These are phyloP conservation scores for Coryphaenoides rupestris DNA, from an alignment of 2,113 vertebrate species.

Conservation along the genomic window DNA sequence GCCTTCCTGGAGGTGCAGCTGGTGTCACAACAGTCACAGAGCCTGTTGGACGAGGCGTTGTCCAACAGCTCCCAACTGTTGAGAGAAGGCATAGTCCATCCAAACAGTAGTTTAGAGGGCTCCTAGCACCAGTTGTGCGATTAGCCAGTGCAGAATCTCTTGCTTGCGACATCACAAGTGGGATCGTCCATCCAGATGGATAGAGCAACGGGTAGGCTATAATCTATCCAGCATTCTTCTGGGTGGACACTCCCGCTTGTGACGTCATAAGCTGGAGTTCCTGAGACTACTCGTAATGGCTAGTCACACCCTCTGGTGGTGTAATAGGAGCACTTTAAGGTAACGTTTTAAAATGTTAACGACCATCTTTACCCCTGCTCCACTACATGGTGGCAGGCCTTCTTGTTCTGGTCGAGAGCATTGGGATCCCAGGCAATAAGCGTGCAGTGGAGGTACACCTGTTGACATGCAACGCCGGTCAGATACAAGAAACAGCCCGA, in stretches of 20 bases:
- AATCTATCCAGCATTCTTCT: too few relatives aligned
- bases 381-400: slow-evolving; percentile 71
- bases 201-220: too few relatives aligned
- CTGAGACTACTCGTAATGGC: too few relatives aligned
- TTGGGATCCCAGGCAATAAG: slow-evolving; percentile 64
- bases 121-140: too few relatives aligned
- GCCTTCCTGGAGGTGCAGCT: slow-evolving; percentile 49
- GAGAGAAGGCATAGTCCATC: not conserved
- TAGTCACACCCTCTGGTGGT: too few relatives aligned
- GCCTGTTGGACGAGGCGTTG: slow-evolving; percentile 34
- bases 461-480: not conserved
- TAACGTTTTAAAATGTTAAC: not conserved
- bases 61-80: slow-evolving; percentile 68
- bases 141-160: too few relatives aligned
- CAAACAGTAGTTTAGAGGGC: not conserved
- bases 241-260: too few relatives aligned
- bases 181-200: too few relatives aligned
- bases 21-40: slow-evolving; percentile 68
- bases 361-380: slow-evolving; percentile 48
- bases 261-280: too few relatives aligned
- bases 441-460: slow-evolving; percentile 75
- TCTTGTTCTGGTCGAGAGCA: slow-evolving; percentile 50
- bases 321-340: too few relatives aligned
- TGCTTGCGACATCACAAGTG: too few relatives aligned
- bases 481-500: not conserved